Percentiles rank a stretch among this genome's conserved stretches.
phyloP scores from a whole-genome alignment of 2,113 vertebrate species.

The Collichthys lucidus region DNA sequence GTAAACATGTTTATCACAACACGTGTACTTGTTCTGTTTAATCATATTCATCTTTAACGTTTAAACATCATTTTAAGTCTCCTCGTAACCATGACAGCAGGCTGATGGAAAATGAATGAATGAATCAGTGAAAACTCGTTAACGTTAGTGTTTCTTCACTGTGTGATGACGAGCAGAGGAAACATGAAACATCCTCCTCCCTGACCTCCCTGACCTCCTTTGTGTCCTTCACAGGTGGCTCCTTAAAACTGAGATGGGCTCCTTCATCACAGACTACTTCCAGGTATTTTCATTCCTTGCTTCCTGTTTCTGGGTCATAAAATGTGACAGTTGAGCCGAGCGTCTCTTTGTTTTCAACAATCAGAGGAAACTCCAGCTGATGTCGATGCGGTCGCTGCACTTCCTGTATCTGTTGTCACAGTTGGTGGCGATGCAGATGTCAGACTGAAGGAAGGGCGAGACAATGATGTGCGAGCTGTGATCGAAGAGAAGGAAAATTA shows the following conservation, averaged over 20 bases:
- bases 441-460: too few relatives aligned
- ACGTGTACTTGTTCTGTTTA: too few relatives aligned
- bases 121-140: too few relatives aligned
- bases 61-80: too few relatives aligned
- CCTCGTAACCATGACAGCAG: too few relatives aligned
- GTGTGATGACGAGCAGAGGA: background rate
- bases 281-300: slow-evolving; percentile 84
- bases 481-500: too few relatives aligned
- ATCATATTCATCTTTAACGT: too few relatives aligned
- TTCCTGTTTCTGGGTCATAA: background rate
- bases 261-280: slow-evolving; percentile 96
- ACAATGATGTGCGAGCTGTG: too few relatives aligned
- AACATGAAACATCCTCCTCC: background rate
- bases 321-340: background rate
- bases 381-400: background rate
- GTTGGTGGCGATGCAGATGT: background rate
- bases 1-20: too few relatives aligned
- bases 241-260: slow-evolving; percentile 94
- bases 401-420: slow-evolving; percentile 6
- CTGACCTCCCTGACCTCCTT: slow-evolving; percentile 14
- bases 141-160: too few relatives aligned
- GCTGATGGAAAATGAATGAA: too few relatives aligned
- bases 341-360: background rate
- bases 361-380: background rate
- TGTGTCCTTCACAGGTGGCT: slow-evolving; percentile 86